Conservation (phyloP, 2,113 vertebrate genomes). For the Rutilus rutilus region DNA sequence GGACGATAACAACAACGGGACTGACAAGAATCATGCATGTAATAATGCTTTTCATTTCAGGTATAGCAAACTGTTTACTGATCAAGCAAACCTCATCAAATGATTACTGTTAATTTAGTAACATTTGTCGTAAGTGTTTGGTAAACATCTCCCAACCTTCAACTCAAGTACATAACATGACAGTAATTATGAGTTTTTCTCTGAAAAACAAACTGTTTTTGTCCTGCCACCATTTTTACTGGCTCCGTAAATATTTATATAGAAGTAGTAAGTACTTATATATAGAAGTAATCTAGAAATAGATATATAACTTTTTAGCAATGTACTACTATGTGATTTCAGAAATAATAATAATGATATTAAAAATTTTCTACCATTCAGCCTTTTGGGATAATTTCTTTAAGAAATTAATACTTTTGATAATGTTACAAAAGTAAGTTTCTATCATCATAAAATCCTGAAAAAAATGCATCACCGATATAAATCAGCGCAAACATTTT, state of each 20-base stretch:
- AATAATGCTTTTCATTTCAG: neutral
- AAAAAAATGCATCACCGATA: too few species aligned
- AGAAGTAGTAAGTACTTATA: too few species aligned
- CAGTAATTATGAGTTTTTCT: too few species aligned
- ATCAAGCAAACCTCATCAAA: slow-evolving; percentile 5
- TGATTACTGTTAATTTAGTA: neutral
- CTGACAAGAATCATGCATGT: neutral
- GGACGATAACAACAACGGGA: neutral
- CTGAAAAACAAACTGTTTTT: too few species aligned
- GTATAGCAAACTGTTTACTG: neutral
- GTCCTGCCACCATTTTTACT: neutral
- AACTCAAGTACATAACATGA: neutral
- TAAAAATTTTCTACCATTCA: too few species aligned
- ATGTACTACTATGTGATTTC: neutral
- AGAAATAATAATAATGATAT: neutral
- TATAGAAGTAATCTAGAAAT: too few species aligned
- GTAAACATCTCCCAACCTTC: neutral
- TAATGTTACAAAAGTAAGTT: neutral
- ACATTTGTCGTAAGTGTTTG: neutral
- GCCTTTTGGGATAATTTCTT: too few species aligned
- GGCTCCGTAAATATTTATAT: neutral
- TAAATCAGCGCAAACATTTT: too few species aligned
- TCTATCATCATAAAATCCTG: too few species aligned
- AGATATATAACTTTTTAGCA: too few species aligned
- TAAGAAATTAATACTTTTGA: neutral